Evolutionary conservation across 2,797 vertebrate genomes (phyloP).

Genomic region (Microctenopoma steveboyesi): DNA sequence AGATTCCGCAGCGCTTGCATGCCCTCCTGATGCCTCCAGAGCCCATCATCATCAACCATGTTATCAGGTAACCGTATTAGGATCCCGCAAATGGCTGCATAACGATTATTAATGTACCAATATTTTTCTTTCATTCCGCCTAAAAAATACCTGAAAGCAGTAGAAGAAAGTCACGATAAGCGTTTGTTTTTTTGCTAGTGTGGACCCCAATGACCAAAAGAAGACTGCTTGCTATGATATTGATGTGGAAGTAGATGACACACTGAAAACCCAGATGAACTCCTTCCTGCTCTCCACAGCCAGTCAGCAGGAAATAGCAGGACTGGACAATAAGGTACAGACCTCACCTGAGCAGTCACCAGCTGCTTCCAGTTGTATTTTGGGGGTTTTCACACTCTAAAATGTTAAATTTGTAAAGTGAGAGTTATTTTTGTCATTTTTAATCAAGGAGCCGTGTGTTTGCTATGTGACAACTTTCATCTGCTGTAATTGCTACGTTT

Average conservation of each 20-base stretch:
- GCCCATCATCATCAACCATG: constrained; percentile 98
- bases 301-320: constrained; percentile 98
- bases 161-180: too few species aligned
- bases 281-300: constrained; percentile 98
- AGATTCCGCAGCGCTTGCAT: constrained; percentile 97
- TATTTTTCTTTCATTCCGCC: too few species aligned
- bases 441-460: not conserved
- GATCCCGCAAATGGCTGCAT: not conserved
- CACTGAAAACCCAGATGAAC: constrained; percentile 99
- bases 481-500: not conserved
- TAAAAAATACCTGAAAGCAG: too few species aligned
- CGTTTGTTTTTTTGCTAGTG: constrained; percentile 76
- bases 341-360: not conserved
- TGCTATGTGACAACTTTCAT: not conserved
- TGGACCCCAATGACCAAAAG: constrained; percentile 99
- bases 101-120: too few species aligned
- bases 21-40: constrained; percentile 98
- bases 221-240: constrained; percentile 99
- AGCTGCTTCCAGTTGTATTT: constrained; percentile 11
- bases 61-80: constrained; percentile 90
- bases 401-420: not conserved
- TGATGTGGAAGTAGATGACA: constrained; percentile 98
- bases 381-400: not conserved
- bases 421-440: not conserved
- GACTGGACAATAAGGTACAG: constrained; percentile 96